Conservation (phyloP, 2,113 vertebrate species). For the Aix galericulata region DNA sequence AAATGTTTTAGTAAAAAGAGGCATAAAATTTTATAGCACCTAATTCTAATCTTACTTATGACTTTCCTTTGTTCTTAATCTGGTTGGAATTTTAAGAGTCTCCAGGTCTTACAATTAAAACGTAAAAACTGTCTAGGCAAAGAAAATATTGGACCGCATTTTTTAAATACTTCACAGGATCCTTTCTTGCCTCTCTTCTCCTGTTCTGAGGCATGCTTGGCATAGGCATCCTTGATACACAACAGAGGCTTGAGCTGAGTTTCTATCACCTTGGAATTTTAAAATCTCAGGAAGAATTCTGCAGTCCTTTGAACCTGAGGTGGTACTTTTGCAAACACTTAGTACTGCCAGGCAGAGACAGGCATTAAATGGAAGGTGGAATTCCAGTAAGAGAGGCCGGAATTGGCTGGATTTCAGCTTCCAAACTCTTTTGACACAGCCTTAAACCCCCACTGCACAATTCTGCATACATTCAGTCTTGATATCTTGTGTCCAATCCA, state of each 20-base stretch:
- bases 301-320: neutral
- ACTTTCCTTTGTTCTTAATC: neutral
- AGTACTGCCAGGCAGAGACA: slow-evolving; percentile 14
- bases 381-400: neutral
- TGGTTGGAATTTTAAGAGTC: neutral
- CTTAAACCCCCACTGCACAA: neutral
- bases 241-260: slow-evolving; percentile 27
- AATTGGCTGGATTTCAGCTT: neutral
- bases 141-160: neutral
- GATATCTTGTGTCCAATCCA: neutral
- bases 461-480: neutral
- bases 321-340: neutral
- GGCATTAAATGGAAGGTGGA: neutral
- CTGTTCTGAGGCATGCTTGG: neutral
- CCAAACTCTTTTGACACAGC: neutral
- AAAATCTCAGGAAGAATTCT: slow-evolving; percentile 47
- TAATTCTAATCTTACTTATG: neutral
- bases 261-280: slow-evolving; percentile 47
- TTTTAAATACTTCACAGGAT: neutral
- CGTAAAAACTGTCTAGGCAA: neutral
- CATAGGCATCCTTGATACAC: neutral
- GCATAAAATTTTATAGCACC: neutral
- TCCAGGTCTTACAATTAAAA: neutral
- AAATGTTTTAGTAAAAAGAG: neutral
- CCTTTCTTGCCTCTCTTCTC: neutral